phyloP scores from a whole-genome alignment of 2,113 vertebrate genomes.

The Sarotherodon lohbergeri region DNA sequence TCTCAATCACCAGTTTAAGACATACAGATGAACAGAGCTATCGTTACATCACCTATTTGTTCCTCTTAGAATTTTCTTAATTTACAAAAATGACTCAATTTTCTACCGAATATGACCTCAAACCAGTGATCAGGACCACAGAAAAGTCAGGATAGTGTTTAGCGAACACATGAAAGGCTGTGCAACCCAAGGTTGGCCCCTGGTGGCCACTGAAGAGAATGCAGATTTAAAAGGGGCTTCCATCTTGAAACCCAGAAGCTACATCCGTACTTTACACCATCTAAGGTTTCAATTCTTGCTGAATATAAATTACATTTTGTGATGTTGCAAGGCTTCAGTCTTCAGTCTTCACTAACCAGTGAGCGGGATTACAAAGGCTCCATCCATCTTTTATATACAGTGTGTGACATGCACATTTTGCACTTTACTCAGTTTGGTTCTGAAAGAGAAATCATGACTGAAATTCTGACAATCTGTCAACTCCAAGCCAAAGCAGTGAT shows the following conservation, averaged over 20 bases:
- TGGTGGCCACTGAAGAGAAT: fast-evolving
- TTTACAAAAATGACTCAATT: neutral
- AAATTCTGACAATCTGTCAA: neutral
- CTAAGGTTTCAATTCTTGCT: fast-evolving
- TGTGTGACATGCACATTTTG: neutral
- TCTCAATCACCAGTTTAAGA: neutral
- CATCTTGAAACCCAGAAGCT: neutral
- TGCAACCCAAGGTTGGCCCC: fast-evolving
- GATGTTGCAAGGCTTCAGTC: neutral
- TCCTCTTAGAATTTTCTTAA: neutral
- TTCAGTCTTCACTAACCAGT: neutral
- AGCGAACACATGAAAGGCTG: neutral
- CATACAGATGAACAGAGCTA: neutral
- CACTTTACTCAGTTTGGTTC: slow-evolving; percentile 11
- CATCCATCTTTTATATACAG: neutral
- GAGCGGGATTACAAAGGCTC: neutral
- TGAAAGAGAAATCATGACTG: neutral
- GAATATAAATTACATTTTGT: neutral
- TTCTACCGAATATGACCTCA: neutral
- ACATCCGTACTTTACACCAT: neutral
- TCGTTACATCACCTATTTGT: neutral
- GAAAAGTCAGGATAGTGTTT: neutral
- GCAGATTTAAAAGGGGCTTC: fast-evolving
- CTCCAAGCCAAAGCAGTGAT: neutral
- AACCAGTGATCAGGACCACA: fast-evolving